phyloP scores from a whole-genome alignment of 2,888 invertebrate genomes.

The Archaeoteleia sp. region DNA sequence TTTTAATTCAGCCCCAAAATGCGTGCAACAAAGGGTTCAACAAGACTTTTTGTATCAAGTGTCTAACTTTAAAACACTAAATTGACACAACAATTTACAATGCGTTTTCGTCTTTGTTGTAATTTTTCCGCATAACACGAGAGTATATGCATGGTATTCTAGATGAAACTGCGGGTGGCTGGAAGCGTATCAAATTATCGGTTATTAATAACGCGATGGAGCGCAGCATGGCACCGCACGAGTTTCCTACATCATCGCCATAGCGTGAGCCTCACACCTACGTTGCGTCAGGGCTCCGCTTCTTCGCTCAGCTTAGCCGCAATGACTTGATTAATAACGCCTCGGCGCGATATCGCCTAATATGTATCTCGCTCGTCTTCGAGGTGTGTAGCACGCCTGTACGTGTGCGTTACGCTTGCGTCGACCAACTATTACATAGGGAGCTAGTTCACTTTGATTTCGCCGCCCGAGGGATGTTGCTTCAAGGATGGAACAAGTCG shows the following conservation, averaged over 20 bases:
- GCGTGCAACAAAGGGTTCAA: no score
- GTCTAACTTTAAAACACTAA: no score
- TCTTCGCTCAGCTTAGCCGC: constrained; percentile 59
- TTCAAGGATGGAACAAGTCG: constrained; percentile 35
- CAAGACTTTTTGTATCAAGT: no score
- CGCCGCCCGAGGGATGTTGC: constrained; percentile 55
- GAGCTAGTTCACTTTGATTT: constrained; percentile 64
- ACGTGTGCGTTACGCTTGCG: no score
- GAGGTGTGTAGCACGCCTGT: constrained; percentile 22
- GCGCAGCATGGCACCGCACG: constrained; percentile 49
- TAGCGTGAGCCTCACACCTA: constrained; percentile 47
- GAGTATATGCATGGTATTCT: constrained; percentile 30
- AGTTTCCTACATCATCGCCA: constrained; percentile 47
- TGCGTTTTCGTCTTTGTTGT: no score
- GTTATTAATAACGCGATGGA: constrained; percentile 67
- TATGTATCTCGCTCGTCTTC: constrained; percentile 59
- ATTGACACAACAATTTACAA: no score
- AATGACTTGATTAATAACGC: constrained; percentile 73
- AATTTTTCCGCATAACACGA: no score
- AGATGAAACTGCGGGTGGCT: constrained; percentile 53
- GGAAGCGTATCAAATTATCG: constrained; percentile 69
- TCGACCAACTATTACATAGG: constrained; percentile 43
- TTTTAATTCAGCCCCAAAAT: no score
- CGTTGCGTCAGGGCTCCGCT: constrained; percentile 49
- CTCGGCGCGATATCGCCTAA: constrained; percentile 62